Base-by-base conservation (phyloP, 2,113 vertebrate species). In the Carassius gibelio region DNA sequence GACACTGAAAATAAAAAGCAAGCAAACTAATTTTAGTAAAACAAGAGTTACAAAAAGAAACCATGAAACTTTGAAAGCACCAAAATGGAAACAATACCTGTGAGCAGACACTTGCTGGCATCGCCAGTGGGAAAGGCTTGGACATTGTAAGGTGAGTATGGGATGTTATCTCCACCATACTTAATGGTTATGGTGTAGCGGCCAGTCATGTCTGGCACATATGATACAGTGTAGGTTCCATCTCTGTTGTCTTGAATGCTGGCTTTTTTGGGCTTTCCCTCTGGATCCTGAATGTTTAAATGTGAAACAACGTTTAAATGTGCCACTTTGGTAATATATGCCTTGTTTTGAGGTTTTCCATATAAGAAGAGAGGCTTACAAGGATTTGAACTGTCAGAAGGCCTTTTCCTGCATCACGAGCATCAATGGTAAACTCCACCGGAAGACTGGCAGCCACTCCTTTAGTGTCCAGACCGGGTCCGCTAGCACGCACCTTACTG, bases 151-250 rank as follows among this genome's bases (percentile, higher is more conserved):
- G 97, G 97, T 0, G 97, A 99, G 87, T 91, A 96, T 21, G 97
- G 97, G 75, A 99, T 98, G 91, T 98, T 96, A 3, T 99, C 97
- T 0, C 97, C 97, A 0, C 97, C 97, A 0, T 98, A 99, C 88
- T 97, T 98, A 90, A 99, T 96, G 83, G 96, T 97, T 93, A 97
- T 99, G 75, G 97, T 98, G 90, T 99, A 98, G 1, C 96, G 96
- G 15, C 97, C 97, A 0, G 95, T 96, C 91, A 97, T 95, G 79
- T 97, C 97, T 0, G 97, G 97, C 6, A 99, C 95, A 9, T 99
- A 98, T 86, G 97, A 98, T 64, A 99, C 97, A 0, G 96, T 97
- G 87, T 98, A 99, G 0, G 97, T 98, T 68, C 97, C 97, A 0
- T 99, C 97, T 6, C 96, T 93, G 0, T 98, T 98, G 94, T 98